Percentiles rank a stretch among this genome's conserved stretches.
These are phyloP conservation scores for Aphaenogaster ashmeadi DNA, from an alignment of 1,140 invertebrate species.

Conservation along the genomic window DNA sequence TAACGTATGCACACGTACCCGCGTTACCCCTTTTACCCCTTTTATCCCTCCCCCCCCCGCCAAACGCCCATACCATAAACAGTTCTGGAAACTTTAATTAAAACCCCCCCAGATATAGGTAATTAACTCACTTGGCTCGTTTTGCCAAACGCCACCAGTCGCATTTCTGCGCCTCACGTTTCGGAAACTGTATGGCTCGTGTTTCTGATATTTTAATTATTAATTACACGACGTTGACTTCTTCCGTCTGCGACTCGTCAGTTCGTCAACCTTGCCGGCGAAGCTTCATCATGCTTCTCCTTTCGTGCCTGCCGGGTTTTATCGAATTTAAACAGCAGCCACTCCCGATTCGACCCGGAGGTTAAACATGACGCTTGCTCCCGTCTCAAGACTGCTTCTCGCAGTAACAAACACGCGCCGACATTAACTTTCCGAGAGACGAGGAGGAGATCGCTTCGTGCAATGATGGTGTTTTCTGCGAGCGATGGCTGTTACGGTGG, in stretches of 20 bases:
- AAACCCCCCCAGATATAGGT: slow-evolving; percentile 71
- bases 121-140: slow-evolving; percentile 71
- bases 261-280: background rate
- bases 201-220: slow-evolving; percentile 63
- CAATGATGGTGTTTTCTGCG: slow-evolving; percentile 32
- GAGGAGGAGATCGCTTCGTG: slow-evolving; percentile 15
- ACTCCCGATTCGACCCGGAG: slow-evolving; percentile 3
- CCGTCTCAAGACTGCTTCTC: slow-evolving; percentile 29
- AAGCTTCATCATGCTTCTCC: background rate
- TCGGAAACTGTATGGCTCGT: background rate
- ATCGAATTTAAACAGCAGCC: slow-evolving; percentile 52
- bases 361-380: slow-evolving; percentile 38
- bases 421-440: slow-evolving; percentile 44
- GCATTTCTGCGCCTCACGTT: background rate
- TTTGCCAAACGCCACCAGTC: background rate
- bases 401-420: slow-evolving; percentile 37
- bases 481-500: slow-evolving; percentile 37
- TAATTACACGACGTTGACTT: slow-evolving; percentile 36
- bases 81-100: slow-evolving; percentile 77
- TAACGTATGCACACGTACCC: slow-evolving; percentile 39
- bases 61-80: slow-evolving; percentile 65
- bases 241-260: background rate
- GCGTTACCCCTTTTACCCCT: background rate
- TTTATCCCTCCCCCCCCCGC: background rate
- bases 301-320: slow-evolving; percentile 3